Evolutionary conservation across 2,888 invertebrate species (phyloP), one percentile per base, ranked within the genome.

Genomic region (Heliconius charithonia): DNA sequence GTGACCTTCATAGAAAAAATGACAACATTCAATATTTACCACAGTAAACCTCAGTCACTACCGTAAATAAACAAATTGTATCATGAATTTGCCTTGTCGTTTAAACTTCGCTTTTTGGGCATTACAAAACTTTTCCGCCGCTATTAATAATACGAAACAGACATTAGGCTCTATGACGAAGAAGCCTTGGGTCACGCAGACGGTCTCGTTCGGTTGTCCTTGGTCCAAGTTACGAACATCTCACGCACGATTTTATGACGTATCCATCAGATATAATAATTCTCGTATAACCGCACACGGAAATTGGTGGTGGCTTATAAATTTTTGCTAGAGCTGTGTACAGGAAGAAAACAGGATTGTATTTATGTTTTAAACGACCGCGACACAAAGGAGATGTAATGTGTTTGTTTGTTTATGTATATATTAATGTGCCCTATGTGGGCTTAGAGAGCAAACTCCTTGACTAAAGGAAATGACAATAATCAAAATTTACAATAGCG

Each of bases 101-200:
- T 66, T 56, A 66, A 75, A 67, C 66, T 71, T 75, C 27, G 29
- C 16, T 76, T 67, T 78, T 80, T 73, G 45, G 45, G 37, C 37
- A 73, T 72, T 51, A 63, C 37, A 69, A 80, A 78, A 69, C 32
- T 73, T 78, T 78, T 65, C 9, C 32, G 29, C 22, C n/a, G 76
- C 80, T 80, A 83, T 82, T 83, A 83, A 82, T 83, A 82, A 82
- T 81, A 74, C 72, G 69, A 77, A 79, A 66, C 79, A 77, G 79
- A 77, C 81, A 82, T 82, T 83, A 82, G 74, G 79, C 63, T 76
- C 62, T 81, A 79, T 79, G 79, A 74, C 72, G 56, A 66, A 37
- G 22, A 67, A 75, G 74, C 80, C 80, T 79, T 82, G 80, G 70
- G 76, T 59, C 82, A 82, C 82, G 81, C 81, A 81, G 77, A 3